phyloP scores from a whole-genome alignment of 2,113 vertebrate species.

The Geothlypis trichas region DNA sequence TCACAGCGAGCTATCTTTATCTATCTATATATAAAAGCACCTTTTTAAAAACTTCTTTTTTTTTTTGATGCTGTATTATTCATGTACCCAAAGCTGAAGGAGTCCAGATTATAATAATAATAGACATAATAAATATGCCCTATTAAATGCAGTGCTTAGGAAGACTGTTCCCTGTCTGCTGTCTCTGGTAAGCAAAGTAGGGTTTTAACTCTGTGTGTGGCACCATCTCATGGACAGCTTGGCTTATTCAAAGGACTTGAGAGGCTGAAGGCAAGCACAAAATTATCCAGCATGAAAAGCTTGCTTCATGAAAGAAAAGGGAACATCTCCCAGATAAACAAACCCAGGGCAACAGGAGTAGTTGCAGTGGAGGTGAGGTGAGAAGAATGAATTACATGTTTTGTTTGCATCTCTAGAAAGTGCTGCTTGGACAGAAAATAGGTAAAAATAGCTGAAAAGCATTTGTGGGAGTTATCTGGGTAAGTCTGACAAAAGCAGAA shows the following conservation, averaged over 20 bases:
- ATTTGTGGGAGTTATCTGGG: neutral
- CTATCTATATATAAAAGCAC: constrained; percentile 9
- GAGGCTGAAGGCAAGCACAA: neutral
- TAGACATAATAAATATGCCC: neutral
- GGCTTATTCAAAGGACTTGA: neutral
- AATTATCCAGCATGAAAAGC: neutral
- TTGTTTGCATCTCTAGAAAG: neutral
- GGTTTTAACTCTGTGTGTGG: neutral
- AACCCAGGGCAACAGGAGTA: neutral
- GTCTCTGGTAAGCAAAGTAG: neutral
- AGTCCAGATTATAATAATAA: constrained; percentile 26
- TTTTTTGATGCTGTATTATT: constrained; percentile 5
- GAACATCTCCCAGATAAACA: neutral
- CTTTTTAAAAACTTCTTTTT: neutral
- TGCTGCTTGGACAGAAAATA: neutral
- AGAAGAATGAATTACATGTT: neutral
- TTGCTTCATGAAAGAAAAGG: neutral
- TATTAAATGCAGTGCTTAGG: neutral
- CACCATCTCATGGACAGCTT: neutral
- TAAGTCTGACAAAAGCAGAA: neutral
- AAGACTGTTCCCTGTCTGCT: neutral
- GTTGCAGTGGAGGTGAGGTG: neutral
- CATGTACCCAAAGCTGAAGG: neutral
- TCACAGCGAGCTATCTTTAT: constrained; percentile 17
- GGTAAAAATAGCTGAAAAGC: neutral